Percentiles rank a stretch among this genome's conserved stretches.
phyloP scores from a whole-genome alignment of 2,888 invertebrate genomes.

The Cosmorhoe ocellata region DNA sequence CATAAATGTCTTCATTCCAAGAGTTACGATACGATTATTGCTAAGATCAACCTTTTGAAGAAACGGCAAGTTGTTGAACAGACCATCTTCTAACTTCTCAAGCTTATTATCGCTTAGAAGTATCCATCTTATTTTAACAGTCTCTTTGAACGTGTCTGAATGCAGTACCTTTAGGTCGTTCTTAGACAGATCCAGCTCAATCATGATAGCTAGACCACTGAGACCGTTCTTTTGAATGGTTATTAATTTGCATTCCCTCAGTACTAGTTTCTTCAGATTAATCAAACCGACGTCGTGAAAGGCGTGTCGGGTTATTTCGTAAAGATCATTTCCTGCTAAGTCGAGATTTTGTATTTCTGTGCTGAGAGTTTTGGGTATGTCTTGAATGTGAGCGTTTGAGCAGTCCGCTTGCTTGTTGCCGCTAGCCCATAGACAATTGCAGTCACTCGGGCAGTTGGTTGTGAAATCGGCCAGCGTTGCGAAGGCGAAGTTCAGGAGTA shows the following conservation, averaged over 20 bases:
- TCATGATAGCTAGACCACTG: slow-evolving; percentile 88
- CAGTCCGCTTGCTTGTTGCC: slow-evolving; percentile 94
- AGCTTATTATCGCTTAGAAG: slow-evolving; percentile 89
- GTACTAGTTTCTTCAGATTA: slow-evolving; percentile 90
- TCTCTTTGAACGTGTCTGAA: slow-evolving; percentile 87
- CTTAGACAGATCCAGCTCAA: slow-evolving; percentile 91
- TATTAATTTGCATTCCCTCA: slow-evolving; percentile 88
- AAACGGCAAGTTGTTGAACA: slow-evolving; percentile 89
- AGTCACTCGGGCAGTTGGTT: slow-evolving; percentile 84
- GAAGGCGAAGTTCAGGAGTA: slow-evolving; percentile 52
- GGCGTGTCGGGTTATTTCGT: slow-evolving; percentile 85
- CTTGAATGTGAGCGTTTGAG: slow-evolving; percentile 83
- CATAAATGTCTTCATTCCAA: slow-evolving; percentile 88
- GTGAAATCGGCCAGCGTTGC: slow-evolving; percentile 76
- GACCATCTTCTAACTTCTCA: slow-evolving; percentile 86
- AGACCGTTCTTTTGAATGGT: slow-evolving; percentile 89
- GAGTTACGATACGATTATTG: slow-evolving; percentile 86
- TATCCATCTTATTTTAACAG: slow-evolving; percentile 87
- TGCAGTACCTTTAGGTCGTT: slow-evolving; percentile 86
- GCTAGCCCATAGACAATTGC: slow-evolving; percentile 93
- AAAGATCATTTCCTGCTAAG: slow-evolving; percentile 86
- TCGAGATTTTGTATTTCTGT: slow-evolving; percentile 88
- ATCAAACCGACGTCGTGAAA: slow-evolving; percentile 87
- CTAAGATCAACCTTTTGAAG: slow-evolving; percentile 90
- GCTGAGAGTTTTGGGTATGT: slow-evolving; percentile 88